Evolutionary conservation across 53 echinoderm and acorn worm species (phyloP).

Genomic region (Temnopleurus reevesii): DNA sequence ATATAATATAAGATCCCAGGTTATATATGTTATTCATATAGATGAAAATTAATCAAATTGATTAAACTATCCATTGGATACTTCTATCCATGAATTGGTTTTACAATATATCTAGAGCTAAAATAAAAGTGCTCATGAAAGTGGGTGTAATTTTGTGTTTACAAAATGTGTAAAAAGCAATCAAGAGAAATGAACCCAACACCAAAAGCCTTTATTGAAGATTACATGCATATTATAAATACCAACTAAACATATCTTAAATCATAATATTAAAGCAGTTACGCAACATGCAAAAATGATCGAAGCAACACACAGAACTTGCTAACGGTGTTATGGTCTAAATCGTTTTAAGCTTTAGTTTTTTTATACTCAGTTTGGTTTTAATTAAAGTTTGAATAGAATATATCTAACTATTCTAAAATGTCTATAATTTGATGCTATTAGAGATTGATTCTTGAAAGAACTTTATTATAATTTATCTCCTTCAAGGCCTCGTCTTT

Average conservation of each 20-base stretch:
- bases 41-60: too few relatives aligned
- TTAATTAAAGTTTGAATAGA: not conserved
- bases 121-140: not conserved
- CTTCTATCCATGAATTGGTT: too few relatives aligned
- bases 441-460: too few relatives aligned
- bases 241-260: not conserved
- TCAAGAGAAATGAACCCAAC: not conserved
- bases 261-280: not conserved
- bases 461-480: too few relatives aligned
- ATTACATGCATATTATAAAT: constrained; percentile 4
- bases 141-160: not conserved
- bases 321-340: too few relatives aligned
- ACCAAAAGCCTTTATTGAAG: not conserved
- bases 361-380: not conserved
- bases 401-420: too few relatives aligned
- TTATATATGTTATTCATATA: too few relatives aligned
- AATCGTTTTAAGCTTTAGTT: too few relatives aligned
- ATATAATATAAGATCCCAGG: too few relatives aligned
- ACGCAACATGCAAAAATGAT: not conserved
- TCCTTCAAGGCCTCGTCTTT: too few relatives aligned
- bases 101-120: too few relatives aligned
- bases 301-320: not conserved
- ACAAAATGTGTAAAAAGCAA: not conserved
- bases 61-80: too few relatives aligned
- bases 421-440: not conserved